A percentile compares a stretch with the other conserved stretches of the same genome.
These are phyloP conservation scores for Dryadula phaetusa DNA, from an alignment of 2,888 invertebrate genomes.

Conservation along the genomic window DNA sequence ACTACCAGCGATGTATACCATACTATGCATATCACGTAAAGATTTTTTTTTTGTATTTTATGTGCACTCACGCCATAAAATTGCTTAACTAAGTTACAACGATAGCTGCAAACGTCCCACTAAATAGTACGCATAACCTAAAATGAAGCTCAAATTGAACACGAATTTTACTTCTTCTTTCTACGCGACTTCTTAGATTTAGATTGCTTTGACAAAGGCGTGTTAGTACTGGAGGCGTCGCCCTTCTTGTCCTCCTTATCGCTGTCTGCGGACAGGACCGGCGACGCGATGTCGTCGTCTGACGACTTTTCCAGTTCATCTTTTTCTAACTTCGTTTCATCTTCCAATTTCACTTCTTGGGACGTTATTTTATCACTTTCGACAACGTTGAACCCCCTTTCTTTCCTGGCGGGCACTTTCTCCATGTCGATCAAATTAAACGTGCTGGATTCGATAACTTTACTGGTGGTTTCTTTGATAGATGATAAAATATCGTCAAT, in stretches of 20 bases:
- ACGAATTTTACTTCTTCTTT: slow-evolving; percentile 84
- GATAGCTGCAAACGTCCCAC: slow-evolving; percentile 59
- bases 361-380: slow-evolving; percentile 73
- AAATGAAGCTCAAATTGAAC: slow-evolving; percentile 60
- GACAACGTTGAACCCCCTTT: slow-evolving; percentile 73
- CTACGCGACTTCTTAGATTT: slow-evolving; percentile 85
- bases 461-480: slow-evolving; percentile 69
- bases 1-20: slow-evolving; percentile 37
- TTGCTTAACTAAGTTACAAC: slow-evolving; percentile 65
- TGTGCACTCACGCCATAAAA: slow-evolving; percentile 54
- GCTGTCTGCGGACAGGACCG: slow-evolving; percentile 82
- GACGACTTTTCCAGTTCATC: slow-evolving; percentile 81
- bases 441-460: slow-evolving; percentile 67
- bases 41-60: slow-evolving; percentile 70
- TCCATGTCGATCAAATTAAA: slow-evolving; percentile 77
- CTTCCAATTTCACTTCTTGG: slow-evolving; percentile 71
- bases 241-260: slow-evolving; percentile 79
- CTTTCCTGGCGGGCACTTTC: slow-evolving; percentile 68
- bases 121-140: slow-evolving; percentile 45
- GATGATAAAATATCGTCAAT: slow-evolving; percentile 76
- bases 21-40: slow-evolving; percentile 31
- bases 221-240: slow-evolving; percentile 66
- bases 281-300: slow-evolving; percentile 83
- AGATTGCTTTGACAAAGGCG: slow-evolving; percentile 72
- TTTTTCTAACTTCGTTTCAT: slow-evolving; percentile 62